These are phyloP conservation scores for Melieria picta DNA, from an alignment of 2,888 invertebrate species.

Conservation along the genomic window DNA sequence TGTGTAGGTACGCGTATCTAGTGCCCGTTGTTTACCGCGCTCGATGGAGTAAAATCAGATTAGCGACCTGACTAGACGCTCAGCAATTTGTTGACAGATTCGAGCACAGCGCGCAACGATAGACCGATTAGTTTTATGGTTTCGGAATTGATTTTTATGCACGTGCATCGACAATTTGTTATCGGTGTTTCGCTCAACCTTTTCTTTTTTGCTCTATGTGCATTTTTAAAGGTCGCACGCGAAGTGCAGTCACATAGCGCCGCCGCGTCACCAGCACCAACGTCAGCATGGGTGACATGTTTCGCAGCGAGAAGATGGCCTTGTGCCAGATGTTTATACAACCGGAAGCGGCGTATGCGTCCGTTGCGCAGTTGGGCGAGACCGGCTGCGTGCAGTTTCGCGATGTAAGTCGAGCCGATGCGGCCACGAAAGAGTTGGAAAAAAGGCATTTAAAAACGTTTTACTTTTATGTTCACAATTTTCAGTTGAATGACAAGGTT, in stretches of 20 bases:
- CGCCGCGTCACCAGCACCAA: neutral
- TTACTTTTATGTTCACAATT: neutral
- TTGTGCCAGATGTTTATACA: slow-evolving; percentile 95
- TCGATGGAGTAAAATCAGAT: too few relatives aligned
- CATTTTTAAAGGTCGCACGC: neutral
- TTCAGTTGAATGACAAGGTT: slow-evolving; percentile 79
- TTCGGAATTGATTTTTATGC: too few relatives aligned
- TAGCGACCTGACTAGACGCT: too few relatives aligned
- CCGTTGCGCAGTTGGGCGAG: slow-evolving; percentile 94
- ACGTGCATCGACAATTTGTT: too few relatives aligned
- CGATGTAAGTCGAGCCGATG: slow-evolving; percentile 77
- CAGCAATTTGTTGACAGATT: too few relatives aligned
- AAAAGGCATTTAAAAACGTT: neutral
- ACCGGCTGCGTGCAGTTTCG: slow-evolving; percentile 93
- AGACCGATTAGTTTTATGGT: too few relatives aligned
- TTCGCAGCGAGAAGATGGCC: slow-evolving; percentile 91
- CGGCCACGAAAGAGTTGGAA: neutral
- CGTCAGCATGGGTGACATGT: slow-evolving; percentile 78
- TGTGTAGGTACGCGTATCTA: too few relatives aligned
- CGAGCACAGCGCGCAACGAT: too few relatives aligned
- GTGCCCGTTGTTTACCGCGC: too few relatives aligned
- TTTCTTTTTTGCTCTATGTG: neutral
- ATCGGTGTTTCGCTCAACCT: neutral
- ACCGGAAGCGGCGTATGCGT: slow-evolving; percentile 93
- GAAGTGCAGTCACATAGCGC: neutral